Conservation (phyloP, 1,140 invertebrate species). For the Gryon sp. region DNA sequence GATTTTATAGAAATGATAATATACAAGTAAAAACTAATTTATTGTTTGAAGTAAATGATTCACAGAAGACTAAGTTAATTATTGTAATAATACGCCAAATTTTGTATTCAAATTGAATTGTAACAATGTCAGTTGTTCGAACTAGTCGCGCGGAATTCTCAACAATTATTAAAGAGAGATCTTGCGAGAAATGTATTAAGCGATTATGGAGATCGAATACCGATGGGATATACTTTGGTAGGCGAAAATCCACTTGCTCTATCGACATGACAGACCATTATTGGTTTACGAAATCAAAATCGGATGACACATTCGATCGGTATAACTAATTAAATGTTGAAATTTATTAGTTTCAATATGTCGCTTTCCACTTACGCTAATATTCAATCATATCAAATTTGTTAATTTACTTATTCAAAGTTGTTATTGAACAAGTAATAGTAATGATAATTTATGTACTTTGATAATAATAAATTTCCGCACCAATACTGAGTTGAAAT, state of each 20-base stretch:
- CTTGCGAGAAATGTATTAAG: constrained; percentile 46
- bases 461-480: too few species aligned
- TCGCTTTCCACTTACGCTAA: too few species aligned
- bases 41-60: too few species aligned
- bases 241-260: constrained; percentile 39
- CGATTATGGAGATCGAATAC: constrained; percentile 48
- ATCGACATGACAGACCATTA: constrained; percentile 28
- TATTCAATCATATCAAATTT: too few species aligned
- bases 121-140: constrained; percentile 23
- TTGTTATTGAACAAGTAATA: too few species aligned
- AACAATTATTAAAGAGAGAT: constrained; percentile 50
- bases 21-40: too few species aligned
- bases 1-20: too few species aligned
- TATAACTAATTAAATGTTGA: too few species aligned
- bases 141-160: constrained; percentile 30
- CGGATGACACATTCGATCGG: constrained; percentile 5
- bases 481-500: too few species aligned
- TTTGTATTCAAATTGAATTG: constrained; percentile 37
- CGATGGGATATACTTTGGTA: constrained; percentile 34
- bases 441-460: too few species aligned
- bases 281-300: constrained; percentile 48
- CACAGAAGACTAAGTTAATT: constrained; percentile 5
- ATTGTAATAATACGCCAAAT: constrained; percentile 19
- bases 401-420: too few species aligned
- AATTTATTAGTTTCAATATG: too few species aligned